phyloP scores from a whole-genome alignment of 2,888 invertebrate species.

The Quadriops clusia region DNA sequence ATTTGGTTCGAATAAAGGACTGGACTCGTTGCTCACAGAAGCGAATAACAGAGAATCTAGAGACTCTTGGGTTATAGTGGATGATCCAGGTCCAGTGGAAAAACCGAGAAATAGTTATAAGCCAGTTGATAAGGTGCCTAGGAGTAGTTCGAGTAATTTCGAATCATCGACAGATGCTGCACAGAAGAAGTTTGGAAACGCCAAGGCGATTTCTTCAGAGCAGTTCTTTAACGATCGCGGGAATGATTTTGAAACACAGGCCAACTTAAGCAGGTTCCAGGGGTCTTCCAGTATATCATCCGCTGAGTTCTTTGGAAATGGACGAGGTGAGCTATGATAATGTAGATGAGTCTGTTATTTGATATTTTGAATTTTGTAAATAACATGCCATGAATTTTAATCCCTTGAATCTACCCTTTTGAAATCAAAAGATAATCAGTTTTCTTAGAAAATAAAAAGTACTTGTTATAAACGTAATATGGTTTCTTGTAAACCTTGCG shows the following conservation, averaged over 20 bases:
- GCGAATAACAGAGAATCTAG: constrained; percentile 21
- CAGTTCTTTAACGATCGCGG: constrained; percentile 77
- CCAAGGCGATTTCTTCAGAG: constrained; percentile 96
- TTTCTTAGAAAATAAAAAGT: too few relatives aligned
- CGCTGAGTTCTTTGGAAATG: constrained; percentile 73
- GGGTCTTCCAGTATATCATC: constrained; percentile 93
- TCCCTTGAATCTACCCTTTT: too few relatives aligned
- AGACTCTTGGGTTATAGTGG: constrained; percentile 37
- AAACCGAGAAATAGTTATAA: constrained; percentile 10
- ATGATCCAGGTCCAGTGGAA: constrained; percentile 10
- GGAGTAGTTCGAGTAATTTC: too few relatives aligned
- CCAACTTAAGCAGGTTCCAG: constrained; percentile 65
- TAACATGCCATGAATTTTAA: constrained; percentile 2
- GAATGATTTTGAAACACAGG: constrained; percentile 46
- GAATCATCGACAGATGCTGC: constrained; percentile 54
- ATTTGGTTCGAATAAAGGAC: constrained; percentile 19
- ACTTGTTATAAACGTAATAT: too few relatives aligned
- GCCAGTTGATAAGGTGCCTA: constrained; percentile 10
- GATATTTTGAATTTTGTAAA: constrained; percentile 8
- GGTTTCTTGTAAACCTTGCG: too few relatives aligned
- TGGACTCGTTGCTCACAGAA: constrained; percentile 23
- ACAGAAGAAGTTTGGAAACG: constrained; percentile 91
- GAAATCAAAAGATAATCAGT: too few relatives aligned
- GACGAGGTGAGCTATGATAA: constrained; percentile 22
- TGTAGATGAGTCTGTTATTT: too few relatives aligned